phyloP scores from a whole-genome alignment of 2,797 vertebrate genomes.

The Caiman crocodilus region DNA sequence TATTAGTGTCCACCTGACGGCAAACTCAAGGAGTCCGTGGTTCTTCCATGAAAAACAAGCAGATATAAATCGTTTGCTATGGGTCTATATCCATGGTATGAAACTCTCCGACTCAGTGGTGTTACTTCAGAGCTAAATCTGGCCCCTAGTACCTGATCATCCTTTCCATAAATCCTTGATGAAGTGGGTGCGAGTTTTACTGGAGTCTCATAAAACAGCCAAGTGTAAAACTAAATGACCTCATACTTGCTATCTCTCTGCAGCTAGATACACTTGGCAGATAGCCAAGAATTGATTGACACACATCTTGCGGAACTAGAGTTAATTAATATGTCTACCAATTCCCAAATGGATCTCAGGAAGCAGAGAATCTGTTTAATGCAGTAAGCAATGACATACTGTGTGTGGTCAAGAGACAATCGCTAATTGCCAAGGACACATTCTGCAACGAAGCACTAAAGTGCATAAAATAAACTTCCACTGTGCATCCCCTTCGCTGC shows the following conservation, averaged over 20 bases:
- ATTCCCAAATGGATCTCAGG: slow-evolving; percentile 78
- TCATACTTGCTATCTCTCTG: slow-evolving; percentile 74
- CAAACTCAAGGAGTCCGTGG: background rate
- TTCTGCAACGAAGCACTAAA: slow-evolving; percentile 58
- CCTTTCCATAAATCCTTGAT: slow-evolving; percentile 63
- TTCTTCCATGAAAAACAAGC: slow-evolving; percentile 1
- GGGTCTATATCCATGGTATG: background rate
- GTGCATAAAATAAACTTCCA: background rate
- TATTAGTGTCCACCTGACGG: background rate
- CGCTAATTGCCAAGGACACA: slow-evolving; percentile 63
- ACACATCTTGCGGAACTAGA: slow-evolving; percentile 78
- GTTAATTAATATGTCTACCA: slow-evolving; percentile 82
- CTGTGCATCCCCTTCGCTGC: slow-evolving; percentile 26
- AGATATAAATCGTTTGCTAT: slow-evolving; percentile 13
- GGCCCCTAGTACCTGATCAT: slow-evolving; percentile 46
- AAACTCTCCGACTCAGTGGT: slow-evolving; percentile 25
- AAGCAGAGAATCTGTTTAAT: slow-evolving; percentile 81
- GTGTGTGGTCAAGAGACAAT: slow-evolving; percentile 78
- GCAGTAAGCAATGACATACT: slow-evolving; percentile 77
- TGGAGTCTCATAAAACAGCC: slow-evolving; percentile 63
- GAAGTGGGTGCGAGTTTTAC: slow-evolving; percentile 42
- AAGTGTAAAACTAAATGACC: slow-evolving; percentile 76
- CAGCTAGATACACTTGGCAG: slow-evolving; percentile 77
- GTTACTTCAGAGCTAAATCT: slow-evolving; percentile 48
- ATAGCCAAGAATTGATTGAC: slow-evolving; percentile 81